phyloP scores from a whole-genome alignment of 2,113 vertebrate species.

The Anseranas semipalmata region DNA sequence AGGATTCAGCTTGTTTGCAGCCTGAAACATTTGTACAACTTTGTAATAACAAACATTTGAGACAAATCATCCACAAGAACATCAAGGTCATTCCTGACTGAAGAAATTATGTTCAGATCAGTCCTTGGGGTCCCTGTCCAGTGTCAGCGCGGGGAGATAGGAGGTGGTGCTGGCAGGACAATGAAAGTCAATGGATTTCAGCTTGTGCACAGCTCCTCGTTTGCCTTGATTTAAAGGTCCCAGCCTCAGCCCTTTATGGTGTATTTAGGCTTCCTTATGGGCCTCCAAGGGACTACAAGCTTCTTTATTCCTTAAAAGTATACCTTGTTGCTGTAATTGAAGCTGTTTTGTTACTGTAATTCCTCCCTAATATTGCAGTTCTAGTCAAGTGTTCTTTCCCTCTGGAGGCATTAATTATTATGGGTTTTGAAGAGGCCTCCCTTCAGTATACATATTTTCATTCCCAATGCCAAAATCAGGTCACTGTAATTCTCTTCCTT shows the following conservation, averaged over 20 bases:
- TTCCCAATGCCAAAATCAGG: conserved; percentile 3
- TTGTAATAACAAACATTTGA: background rate
- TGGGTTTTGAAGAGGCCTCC: conserved; percentile 38
- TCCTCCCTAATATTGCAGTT: conserved; percentile 64
- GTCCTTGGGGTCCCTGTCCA: background rate
- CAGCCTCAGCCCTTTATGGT: conserved; percentile 48
- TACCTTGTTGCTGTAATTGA: conserved; percentile 62
- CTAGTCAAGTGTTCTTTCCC: conserved; percentile 62
- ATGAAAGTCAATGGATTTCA: conserved; percentile 48
- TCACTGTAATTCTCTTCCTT: background rate
- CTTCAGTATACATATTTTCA: background rate
- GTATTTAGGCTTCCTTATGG: conserved; percentile 65
- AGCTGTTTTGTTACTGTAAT: conserved; percentile 67
- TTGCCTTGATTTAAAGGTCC: conserved; percentile 70
- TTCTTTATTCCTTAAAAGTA: conserved; percentile 61
- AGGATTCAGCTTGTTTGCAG: background rate
- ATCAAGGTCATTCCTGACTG: background rate
- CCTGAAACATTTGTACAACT: background rate
- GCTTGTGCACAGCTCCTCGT: background rate
- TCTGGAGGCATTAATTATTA: conserved; percentile 55
- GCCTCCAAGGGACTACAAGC: conserved; percentile 56
- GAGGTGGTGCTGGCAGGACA: background rate
- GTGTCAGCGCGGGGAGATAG: background rate
- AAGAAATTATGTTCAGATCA: background rate
- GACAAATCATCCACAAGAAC: background rate